Evolutionary conservation across 2,888 invertebrate species (phyloP).

Genomic region (Hartigia nigra): DNA sequence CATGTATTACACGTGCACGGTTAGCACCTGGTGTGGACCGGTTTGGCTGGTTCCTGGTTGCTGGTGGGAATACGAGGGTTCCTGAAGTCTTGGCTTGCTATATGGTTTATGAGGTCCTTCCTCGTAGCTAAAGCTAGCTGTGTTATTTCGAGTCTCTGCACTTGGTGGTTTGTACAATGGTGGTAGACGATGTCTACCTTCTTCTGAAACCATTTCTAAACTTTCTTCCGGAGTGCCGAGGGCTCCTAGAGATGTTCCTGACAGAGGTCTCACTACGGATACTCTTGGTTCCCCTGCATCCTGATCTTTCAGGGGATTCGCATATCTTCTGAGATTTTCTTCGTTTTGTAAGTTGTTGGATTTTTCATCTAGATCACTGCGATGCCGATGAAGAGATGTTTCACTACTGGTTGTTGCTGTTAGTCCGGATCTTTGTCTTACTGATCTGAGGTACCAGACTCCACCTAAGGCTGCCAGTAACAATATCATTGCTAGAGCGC

Average conservation of each 20-base stretch:
- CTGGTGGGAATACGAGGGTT: conserved; percentile 56
- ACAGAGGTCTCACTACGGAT: conserved; percentile 65
- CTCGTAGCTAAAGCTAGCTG: conserved; percentile 71
- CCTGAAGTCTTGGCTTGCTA: conserved; percentile 61
- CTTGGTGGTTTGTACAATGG: conserved; percentile 86
- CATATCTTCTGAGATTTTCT: conserved; percentile 86
- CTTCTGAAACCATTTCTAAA: conserved; percentile 73
- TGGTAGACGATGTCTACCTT: conserved; percentile 68
- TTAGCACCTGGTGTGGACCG: conserved; percentile 60
- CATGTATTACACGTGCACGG: conserved; percentile 58
- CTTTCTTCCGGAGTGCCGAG: conserved; percentile 70
- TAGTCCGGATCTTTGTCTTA: conserved; percentile 54
- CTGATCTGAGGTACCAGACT: conserved; percentile 54
- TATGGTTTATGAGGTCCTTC: conserved; percentile 62
- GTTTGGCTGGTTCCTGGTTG: conserved; percentile 59
- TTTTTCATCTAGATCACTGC: conserved; percentile 81
- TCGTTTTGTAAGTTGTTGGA: conserved; percentile 93
- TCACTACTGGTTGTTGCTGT: conserved; percentile 63
- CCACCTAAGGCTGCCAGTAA: conserved; percentile 54
- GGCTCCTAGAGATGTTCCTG: conserved; percentile 66
- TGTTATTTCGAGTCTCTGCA: conserved; percentile 86
- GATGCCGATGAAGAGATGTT: conserved; percentile 66
- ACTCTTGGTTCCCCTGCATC: conserved; percentile 69
- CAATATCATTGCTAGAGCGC: conserved; percentile 52
- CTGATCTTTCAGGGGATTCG: conserved; percentile 80